Evolutionary conservation across 2,113 vertebrate genomes (phyloP), one percentile per base, ranked within the genome.

Genomic region (Abramis brama): DNA sequence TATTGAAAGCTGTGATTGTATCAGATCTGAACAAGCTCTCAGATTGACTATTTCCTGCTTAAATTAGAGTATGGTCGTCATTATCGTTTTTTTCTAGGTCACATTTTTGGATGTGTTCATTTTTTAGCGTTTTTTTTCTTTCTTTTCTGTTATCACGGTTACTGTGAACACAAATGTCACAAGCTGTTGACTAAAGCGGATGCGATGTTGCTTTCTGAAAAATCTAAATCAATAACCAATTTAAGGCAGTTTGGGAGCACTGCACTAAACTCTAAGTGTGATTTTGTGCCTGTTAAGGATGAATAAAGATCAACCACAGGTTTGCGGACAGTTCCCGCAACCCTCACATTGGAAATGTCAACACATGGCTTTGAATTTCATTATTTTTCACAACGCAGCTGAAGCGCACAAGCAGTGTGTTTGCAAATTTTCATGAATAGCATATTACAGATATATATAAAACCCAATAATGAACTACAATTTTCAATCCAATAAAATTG

Each of bases 171-270:
- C 27, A 77, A 88, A 81, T 39, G 47, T 30, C 55, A 62, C 64
- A 78, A 47, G 84, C n/a, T 45, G 33, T 55, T 17, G 59, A 62
- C 27, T 52, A 36, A 73, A 78, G 59, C 36, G 60, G 75, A 83
- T 64, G 47, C 10, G 68, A 68, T 75, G 73, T 79, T 64, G 27
- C 84, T 81, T 87, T 85, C 36, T 83, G 36, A 70, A 86, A 87
- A 84, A 85, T 89, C 39, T 6, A 55, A 89, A 85, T 89, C 83
- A 87, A 87, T 87, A 89, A 47, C 74, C 79, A 87, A 86, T 89
- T 87, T 87, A 79, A 83, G 57, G 52, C 59, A 85, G 64, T 80
- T 74, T 62, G 45, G 47, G 80, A 88, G 84, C 55, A 55, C 68
- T 64, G 81, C 57, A 25, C 64, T 77, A 57, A 39, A 68, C 19